Conservation (phyloP, 1,140 invertebrate genomes). For the Drosophila serrata region DNA sequence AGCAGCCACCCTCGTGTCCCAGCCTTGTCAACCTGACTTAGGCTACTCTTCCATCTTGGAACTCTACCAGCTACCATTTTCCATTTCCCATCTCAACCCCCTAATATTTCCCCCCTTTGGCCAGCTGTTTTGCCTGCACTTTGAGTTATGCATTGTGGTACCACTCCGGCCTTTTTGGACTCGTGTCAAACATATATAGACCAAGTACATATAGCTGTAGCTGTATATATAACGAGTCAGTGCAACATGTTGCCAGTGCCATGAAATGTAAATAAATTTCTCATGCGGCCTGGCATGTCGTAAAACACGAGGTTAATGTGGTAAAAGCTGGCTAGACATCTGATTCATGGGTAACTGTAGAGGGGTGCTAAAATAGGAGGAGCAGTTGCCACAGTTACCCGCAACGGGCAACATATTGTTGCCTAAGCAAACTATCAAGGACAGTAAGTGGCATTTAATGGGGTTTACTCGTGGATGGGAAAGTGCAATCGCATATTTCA, state of each 20-base stretch:
- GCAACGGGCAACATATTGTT: slow-evolving; percentile 62
- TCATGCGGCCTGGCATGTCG: slow-evolving; percentile 78
- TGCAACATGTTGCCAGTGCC: slow-evolving; percentile 77
- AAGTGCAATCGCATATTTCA: slow-evolving; percentile 62
- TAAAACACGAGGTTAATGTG: slow-evolving; percentile 83
- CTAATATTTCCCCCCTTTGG: slow-evolving; percentile 40
- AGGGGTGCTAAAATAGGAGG: slow-evolving; percentile 2
- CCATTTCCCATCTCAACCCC: not conserved
- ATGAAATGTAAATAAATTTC: slow-evolving; percentile 84
- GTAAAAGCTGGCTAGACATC: slow-evolving; percentile 66
- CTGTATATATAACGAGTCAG: slow-evolving; percentile 45
- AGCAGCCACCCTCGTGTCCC: not conserved
- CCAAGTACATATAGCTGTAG: slow-evolving; percentile 9
- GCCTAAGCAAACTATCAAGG: slow-evolving; percentile 75
- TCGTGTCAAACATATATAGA: slow-evolving; percentile 69
- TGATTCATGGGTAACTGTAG: not conserved
- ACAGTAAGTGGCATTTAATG: slow-evolving; percentile 80
- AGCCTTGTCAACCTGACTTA: not conserved
- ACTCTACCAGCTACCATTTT: too few relatives aligned
- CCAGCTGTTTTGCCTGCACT: slow-evolving; percentile 78
- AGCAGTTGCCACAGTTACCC: not conserved
- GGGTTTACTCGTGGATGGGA: slow-evolving; percentile 46
- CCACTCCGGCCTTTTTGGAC: slow-evolving; percentile 65
- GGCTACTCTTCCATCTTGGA: not conserved
- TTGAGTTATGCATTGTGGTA: slow-evolving; percentile 77